Evolutionary conservation across 2,797 vertebrate species (phyloP).

Genomic region (Microtus californicus): DNA sequence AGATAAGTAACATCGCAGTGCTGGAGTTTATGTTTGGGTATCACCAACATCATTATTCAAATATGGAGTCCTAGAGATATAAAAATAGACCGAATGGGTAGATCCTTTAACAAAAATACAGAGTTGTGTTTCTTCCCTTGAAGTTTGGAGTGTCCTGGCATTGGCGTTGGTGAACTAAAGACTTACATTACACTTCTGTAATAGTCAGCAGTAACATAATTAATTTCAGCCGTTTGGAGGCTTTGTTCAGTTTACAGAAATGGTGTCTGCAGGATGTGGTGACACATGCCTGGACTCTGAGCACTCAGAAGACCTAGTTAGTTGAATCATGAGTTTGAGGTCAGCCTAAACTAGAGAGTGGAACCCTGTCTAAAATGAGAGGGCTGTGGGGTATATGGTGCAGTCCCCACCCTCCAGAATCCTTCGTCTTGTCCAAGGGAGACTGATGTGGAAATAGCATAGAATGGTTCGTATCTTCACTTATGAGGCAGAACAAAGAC

Average conservation of each 20-base stretch:
- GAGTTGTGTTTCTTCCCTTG: background rate
- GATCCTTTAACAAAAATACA: constrained; percentile 41
- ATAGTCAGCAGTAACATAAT: background rate
- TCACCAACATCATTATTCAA: constrained; percentile 49
- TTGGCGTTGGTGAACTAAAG: background rate
- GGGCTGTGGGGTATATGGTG: background rate
- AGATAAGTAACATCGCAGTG: constrained; percentile 12
- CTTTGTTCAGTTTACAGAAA: background rate
- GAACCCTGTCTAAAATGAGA: background rate
- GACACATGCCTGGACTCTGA: background rate
- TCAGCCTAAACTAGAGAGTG: background rate
- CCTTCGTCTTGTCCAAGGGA: background rate
- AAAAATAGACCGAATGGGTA: constrained; percentile 63
- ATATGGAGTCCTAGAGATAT: constrained; percentile 1
- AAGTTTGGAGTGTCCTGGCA: constrained; percentile 46
- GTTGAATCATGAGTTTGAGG: background rate
- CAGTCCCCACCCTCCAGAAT: background rate
- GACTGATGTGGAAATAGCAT: background rate
- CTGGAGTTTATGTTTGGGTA: constrained; percentile 64
- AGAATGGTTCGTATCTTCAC: background rate
- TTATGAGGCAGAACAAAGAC: background rate
- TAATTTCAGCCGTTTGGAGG: background rate
- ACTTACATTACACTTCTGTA: background rate
- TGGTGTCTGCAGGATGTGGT: background rate
- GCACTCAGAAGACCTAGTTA: background rate